Conservation (phyloP, 1,140 invertebrate species). For the Helicorthomorpha holstii region DNA sequence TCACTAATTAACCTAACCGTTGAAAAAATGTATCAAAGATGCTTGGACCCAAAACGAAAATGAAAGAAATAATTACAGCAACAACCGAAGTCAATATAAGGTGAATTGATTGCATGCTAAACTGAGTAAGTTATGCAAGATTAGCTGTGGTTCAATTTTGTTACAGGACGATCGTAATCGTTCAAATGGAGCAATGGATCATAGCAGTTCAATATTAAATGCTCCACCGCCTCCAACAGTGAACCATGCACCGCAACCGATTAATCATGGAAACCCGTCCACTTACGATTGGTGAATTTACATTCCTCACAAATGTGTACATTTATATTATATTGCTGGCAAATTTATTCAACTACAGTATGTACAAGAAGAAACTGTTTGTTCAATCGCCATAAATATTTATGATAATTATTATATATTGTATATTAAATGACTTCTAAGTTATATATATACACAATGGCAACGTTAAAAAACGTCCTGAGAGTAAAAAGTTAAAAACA, state of each 20-base stretch:
- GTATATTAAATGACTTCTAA: too few relatives aligned
- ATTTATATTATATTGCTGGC: too few relatives aligned
- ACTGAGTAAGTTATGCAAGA: not conserved
- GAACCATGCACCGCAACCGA: conserved; percentile 16
- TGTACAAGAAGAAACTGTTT: too few relatives aligned
- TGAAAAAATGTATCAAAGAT: not conserved
- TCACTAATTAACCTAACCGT: not conserved
- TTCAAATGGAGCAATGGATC: not conserved
- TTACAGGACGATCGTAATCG: not conserved
- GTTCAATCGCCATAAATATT: too few relatives aligned
- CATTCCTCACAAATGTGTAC: too few relatives aligned
- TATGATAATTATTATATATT: too few relatives aligned
- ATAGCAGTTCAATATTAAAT: conserved; percentile 5
- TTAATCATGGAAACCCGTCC: conserved; percentile 1
- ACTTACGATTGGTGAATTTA: conserved; percentile 19
- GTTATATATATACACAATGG: too few relatives aligned
- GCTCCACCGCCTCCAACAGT: conserved; percentile 12
- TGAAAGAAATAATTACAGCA: not conserved
- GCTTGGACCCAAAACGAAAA: not conserved
- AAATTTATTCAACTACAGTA: too few relatives aligned
- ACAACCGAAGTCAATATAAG: conserved; percentile 12
- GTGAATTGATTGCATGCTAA: not conserved
- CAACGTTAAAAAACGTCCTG: too few relatives aligned
- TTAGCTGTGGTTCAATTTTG: not conserved
- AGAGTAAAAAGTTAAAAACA: too few relatives aligned